These are phyloP conservation scores for Drosophila parthenogenetica DNA, from an alignment of 2,888 invertebrate genomes.

Conservation along the genomic window DNA sequence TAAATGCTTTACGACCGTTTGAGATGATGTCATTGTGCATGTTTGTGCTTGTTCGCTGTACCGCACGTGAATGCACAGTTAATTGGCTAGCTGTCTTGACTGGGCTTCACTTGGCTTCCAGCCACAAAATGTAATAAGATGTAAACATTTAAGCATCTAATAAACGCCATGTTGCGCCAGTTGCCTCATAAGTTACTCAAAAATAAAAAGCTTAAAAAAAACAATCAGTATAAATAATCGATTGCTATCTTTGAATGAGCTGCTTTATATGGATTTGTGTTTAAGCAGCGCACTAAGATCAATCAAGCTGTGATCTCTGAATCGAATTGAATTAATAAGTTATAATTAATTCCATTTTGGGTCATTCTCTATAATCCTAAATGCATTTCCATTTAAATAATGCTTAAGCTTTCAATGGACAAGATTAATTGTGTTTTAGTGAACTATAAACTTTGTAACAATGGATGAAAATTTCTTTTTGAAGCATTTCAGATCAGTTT, in stretches of 20 bases:
- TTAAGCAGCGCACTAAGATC: neutral
- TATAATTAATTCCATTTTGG: neutral
- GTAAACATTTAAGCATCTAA: constrained; percentile 30
- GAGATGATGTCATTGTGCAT: constrained; percentile 63
- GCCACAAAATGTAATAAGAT: constrained; percentile 44
- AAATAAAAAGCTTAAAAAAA: neutral
- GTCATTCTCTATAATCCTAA: neutral
- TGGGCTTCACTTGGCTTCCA: neutral
- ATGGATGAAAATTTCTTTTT: too few relatives aligned
- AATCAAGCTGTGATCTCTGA: constrained; percentile 16
- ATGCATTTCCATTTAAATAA: neutral
- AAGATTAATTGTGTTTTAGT: neutral
- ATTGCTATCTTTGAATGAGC: constrained; percentile 7
- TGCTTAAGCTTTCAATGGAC: too few relatives aligned
- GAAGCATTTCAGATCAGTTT: too few relatives aligned
- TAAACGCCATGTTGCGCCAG: constrained; percentile 29
- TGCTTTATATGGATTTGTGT: neutral
- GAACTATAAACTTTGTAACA: neutral
- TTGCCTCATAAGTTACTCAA: constrained; percentile 19
- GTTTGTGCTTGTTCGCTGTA: constrained; percentile 24
- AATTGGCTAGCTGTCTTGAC: constrained; percentile 44
- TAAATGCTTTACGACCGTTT: constrained; percentile 6
- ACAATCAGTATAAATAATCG: constrained; percentile 3
- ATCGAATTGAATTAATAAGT: neutral
- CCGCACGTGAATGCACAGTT: constrained; percentile 68